A percentile compares a stretch with the other conserved stretches of the same genome.
Evolutionary conservation across 2,888 invertebrate genomes (phyloP).

Genomic region (Aphrophora alni): DNA sequence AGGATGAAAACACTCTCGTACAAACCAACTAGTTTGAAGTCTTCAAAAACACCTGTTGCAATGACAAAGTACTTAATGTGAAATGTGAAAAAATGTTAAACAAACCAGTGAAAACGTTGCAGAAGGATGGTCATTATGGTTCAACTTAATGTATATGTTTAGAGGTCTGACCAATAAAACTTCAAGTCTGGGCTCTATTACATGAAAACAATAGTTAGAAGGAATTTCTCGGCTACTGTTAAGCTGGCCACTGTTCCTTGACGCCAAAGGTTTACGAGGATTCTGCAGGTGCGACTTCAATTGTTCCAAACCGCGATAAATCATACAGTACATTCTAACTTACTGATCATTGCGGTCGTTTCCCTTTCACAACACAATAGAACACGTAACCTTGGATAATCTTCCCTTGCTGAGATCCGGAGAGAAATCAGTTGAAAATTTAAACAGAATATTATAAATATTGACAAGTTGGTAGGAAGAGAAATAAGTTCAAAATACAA

Average conservation of each 20-base stretch:
- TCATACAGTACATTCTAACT: background rate
- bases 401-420: too few species aligned
- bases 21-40: background rate
- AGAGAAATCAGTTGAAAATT: too few species aligned
- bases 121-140: background rate
- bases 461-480: too few species aligned
- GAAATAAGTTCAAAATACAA: too few species aligned
- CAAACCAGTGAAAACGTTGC: background rate
- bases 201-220: background rate
- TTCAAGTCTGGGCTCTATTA: background rate
- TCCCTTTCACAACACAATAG: background rate
- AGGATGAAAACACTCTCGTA: too few species aligned
- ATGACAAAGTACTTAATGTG: background rate
- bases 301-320: background rate
- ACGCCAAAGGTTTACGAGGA: background rate
- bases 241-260: background rate
- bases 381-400: background rate
- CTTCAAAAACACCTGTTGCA: background rate
- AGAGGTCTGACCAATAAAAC: background rate
- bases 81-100: background rate
- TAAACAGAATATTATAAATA: too few species aligned
- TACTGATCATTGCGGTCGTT: background rate
- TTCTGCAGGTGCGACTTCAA: background rate
- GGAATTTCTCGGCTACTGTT: background rate
- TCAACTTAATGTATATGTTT: background rate